These are phyloP conservation scores for Danionella dracula DNA, from an alignment of 2,797 vertebrate genomes.

Conservation along the genomic window DNA sequence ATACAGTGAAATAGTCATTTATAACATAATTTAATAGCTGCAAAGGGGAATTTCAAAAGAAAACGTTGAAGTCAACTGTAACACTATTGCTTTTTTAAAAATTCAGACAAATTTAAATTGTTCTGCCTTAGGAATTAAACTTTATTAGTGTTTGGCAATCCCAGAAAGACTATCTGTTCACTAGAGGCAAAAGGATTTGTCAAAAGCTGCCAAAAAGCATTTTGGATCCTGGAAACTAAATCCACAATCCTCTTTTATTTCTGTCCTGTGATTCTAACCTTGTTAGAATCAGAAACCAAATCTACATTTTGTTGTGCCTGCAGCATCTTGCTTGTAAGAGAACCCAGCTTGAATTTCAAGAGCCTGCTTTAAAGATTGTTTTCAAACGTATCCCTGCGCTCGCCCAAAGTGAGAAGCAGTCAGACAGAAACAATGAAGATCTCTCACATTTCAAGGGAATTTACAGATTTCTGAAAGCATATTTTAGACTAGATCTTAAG, in stretches of 20 bases:
- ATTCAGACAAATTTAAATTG: too few relatives aligned
- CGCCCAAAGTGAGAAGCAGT: conserved; percentile 4
- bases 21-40: too few relatives aligned
- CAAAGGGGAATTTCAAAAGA: too few relatives aligned
- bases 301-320: conserved; percentile 13
- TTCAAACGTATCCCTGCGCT: conserved; percentile 28
- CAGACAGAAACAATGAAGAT: conserved; percentile 41
- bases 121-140: too few relatives aligned
- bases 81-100: too few relatives aligned
- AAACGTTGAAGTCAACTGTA: too few relatives aligned
- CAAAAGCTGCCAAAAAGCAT: conserved; percentile 18
- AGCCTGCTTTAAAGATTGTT: conserved; percentile 23
- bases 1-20: too few relatives aligned
- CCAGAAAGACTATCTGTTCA: conserved; percentile 14
- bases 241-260: conserved; percentile 31
- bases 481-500: too few relatives aligned
- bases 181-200: conserved; percentile 7
- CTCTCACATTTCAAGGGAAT: conserved; percentile 54
- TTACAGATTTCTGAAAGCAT: conserved; percentile 45
- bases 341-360: conserved; percentile 22
- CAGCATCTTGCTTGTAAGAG: conserved; percentile 10
- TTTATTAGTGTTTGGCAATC: neutral
- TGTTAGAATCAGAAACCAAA: conserved; percentile 20
- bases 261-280: conserved; percentile 25
- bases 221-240: conserved; percentile 19